These are phyloP conservation scores for Heloderma charlesbogerti DNA, from an alignment of 2,113 vertebrate genomes.

Conservation along the genomic window DNA sequence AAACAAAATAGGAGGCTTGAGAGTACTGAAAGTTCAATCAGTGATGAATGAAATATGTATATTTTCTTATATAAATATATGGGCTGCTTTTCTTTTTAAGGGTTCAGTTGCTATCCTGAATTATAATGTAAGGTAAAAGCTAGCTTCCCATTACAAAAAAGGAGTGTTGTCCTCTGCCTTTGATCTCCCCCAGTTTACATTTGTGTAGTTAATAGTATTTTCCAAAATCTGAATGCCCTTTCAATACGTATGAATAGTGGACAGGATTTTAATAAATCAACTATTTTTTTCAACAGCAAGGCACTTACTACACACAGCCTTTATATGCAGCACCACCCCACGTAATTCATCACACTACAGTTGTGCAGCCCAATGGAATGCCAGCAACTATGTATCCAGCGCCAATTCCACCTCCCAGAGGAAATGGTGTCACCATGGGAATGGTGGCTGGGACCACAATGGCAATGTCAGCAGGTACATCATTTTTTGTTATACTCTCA, in stretches of 20 bases:
- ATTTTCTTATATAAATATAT: too few species aligned
- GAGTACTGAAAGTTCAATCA: not conserved
- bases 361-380: conserved; percentile 99
- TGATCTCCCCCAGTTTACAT: not conserved
- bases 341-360: conserved; percentile 99
- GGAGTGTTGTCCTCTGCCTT: not conserved
- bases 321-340: conserved; percentile 96
- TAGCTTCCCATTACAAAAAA: not conserved
- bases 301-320: conserved; percentile 96
- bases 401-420: conserved; percentile 83
- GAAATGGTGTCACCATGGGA: conserved; percentile 92
- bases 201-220: not conserved
- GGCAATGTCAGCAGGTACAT: conserved; percentile 98
- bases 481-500: rapidly evolving
- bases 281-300: conserved; percentile 85
- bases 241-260: not conserved
- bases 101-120: not conserved
- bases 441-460: conserved; percentile 99
- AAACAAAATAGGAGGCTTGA: not conserved
- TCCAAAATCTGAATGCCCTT: not conserved
- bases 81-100: not conserved
- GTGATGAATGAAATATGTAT: not conserved
- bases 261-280: not conserved
- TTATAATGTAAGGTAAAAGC: not conserved
- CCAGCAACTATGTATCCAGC: conserved; percentile 95